These are phyloP conservation scores for Aphaenogaster rudis DNA, from an alignment of 1,140 invertebrate genomes.

Conservation along the genomic window DNA sequence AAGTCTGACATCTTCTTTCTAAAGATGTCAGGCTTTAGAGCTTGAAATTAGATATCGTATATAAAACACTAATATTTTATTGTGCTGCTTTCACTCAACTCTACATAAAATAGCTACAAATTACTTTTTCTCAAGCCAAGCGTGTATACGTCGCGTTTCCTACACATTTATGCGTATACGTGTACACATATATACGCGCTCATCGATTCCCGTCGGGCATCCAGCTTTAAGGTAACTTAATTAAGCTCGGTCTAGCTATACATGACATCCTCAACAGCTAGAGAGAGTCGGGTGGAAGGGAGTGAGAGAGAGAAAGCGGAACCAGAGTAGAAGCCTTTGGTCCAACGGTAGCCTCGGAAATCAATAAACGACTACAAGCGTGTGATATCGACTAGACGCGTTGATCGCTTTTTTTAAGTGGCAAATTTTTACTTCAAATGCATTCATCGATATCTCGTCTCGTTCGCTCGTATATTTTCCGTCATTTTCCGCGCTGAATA, in stretches of 20 bases:
- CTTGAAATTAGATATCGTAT: background rate
- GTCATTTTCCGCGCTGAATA: slow-evolving; percentile 3
- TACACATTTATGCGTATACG: background rate
- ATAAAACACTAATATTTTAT: background rate
- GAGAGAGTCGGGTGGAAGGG: background rate
- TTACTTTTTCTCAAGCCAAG: slow-evolving; percentile 27
- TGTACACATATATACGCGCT: slow-evolving; percentile 13
- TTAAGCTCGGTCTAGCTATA: slow-evolving; percentile 80
- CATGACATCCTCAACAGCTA: slow-evolving; percentile 73
- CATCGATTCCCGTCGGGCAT: slow-evolving; percentile 56
- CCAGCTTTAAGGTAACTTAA: slow-evolving; percentile 80
- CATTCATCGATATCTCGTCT: slow-evolving; percentile 32
- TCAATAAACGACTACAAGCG: slow-evolving; percentile 79
- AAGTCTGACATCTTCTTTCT: background rate
- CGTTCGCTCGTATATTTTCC: background rate
- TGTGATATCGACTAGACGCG: slow-evolving; percentile 55
- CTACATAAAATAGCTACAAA: background rate
- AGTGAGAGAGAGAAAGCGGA: slow-evolving; percentile 38
- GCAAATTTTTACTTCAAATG: slow-evolving; percentile 37
- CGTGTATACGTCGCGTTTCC: background rate
- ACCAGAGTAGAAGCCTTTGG: slow-evolving; percentile 69
- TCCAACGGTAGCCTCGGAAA: slow-evolving; percentile 78
- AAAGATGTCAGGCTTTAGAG: background rate
- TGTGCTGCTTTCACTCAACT: background rate
- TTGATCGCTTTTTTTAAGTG: slow-evolving; percentile 50